Percentiles rank a stretch among this genome's conserved stretches.
Evolutionary conservation across 2,888 invertebrate genomes (phyloP).

Genomic region (Eubasilissa splendida): DNA sequence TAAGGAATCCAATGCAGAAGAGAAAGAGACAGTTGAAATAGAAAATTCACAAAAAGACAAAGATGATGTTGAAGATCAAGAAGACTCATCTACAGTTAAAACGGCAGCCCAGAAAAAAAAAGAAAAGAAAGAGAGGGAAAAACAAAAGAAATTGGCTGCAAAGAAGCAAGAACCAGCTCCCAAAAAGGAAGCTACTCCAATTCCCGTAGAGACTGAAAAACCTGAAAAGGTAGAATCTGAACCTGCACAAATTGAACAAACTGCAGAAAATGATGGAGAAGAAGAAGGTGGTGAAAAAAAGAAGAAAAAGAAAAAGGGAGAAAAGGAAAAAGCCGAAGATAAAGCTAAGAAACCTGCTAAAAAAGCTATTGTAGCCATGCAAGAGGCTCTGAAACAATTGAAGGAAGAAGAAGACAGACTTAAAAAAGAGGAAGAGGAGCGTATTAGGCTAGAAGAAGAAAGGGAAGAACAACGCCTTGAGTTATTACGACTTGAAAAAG

Average conservation of each 20-base stretch:
- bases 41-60: slow-evolving; percentile 65
- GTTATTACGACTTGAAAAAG: slow-evolving; percentile 85
- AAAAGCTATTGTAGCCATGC: slow-evolving; percentile 91
- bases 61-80: slow-evolving; percentile 67
- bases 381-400: slow-evolving; percentile 89
- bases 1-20: slow-evolving; percentile 61
- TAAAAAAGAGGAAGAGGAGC: slow-evolving; percentile 85
- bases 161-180: slow-evolving; percentile 71
- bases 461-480: slow-evolving; percentile 82
- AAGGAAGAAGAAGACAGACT: slow-evolving; percentile 91
- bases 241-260: slow-evolving; percentile 66
- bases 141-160: slow-evolving; percentile 81
- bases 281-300: slow-evolving; percentile 64
- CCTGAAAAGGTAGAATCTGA: slow-evolving; percentile 61
- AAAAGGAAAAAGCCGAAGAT: slow-evolving; percentile 72
- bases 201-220: slow-evolving; percentile 62
- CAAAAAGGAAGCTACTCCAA: slow-evolving; percentile 60
- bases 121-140: slow-evolving; percentile 88
- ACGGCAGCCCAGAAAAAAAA: slow-evolving; percentile 91
- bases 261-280: slow-evolving; percentile 62
- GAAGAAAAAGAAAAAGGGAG: slow-evolving; percentile 67
- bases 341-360: slow-evolving; percentile 83
- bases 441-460: slow-evolving; percentile 81
- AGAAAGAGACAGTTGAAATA: slow-evolving; percentile 62
- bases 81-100: slow-evolving; percentile 78